phyloP scores from a whole-genome alignment of 2,888 invertebrate genomes.

The Bellardia bayeri region DNA sequence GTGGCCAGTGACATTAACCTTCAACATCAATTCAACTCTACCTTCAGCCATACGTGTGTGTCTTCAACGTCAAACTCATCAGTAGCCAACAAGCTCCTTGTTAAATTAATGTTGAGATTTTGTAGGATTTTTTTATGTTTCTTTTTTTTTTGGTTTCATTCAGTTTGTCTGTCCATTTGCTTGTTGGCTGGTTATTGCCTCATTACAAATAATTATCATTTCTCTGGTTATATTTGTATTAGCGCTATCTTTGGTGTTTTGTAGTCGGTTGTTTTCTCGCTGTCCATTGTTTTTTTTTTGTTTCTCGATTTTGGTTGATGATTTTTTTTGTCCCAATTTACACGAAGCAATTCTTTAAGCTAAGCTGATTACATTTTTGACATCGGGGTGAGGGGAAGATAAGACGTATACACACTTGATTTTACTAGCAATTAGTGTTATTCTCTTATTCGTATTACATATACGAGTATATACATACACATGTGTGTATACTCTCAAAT shows the following conservation, averaged over 20 bases:
- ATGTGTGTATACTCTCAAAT: no score
- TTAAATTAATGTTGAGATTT: slow-evolving; percentile 62
- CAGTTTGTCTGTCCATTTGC: slow-evolving; percentile 5
- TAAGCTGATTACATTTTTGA: no score
- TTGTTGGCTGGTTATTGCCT: slow-evolving; percentile 57
- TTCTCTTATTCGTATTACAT: no score
- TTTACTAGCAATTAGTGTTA: no score
- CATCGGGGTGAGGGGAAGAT: no score
- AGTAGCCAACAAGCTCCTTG: slow-evolving; percentile 18
- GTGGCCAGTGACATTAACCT: slow-evolving; percentile 69
- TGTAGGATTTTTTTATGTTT: slow-evolving; percentile 15
- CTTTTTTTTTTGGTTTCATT: not conserved
- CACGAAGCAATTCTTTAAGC: no score
- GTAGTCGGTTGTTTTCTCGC: slow-evolving; percentile 70
- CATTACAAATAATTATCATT: slow-evolving; percentile 72
- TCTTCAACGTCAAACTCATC: slow-evolving; percentile 24
- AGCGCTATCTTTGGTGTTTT: slow-evolving; percentile 72
- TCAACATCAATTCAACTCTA: slow-evolving; percentile 62
- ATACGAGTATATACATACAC: no score
- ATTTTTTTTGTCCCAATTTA: not conserved
- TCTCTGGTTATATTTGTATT: slow-evolving; percentile 62
- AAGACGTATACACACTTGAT: no score
- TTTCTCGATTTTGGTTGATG: slow-evolving; percentile 7
- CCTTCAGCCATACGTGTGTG: slow-evolving; percentile 27
- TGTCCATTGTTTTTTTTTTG: slow-evolving; percentile 45